Evolutionary conservation across 2,113 vertebrate genomes (phyloP), one percentile per base, ranked within the genome.

Genomic region (Semicossyphus pulcher): DNA sequence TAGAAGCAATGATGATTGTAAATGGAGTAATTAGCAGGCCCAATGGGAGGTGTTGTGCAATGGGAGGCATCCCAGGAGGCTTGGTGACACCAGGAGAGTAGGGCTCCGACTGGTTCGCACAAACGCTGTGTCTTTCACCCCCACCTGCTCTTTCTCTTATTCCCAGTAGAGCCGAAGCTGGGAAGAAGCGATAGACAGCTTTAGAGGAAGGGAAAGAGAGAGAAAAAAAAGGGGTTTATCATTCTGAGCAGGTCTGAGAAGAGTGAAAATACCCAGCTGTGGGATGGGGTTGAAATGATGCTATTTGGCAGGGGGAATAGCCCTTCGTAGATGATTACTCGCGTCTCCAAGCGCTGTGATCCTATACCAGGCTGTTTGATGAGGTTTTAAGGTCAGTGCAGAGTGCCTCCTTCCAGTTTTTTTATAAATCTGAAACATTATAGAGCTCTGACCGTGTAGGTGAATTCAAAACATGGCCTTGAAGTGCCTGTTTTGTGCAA

Each of bases 21-120:
- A 92, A 92, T 95, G 93, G 91, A 93, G 89, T 93, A 94, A 96
- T 97, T 96, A 95, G 93, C 84, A 72, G 84, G 68, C 91, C 93
- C 94, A 70, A 41, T 91, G 94, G 94, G 94, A 94, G 91, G 86
- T 79, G 77, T 84, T 76, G 67, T 67, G 90, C 90, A 92, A 92
- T 89, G 87, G 91, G 83, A 74, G 76, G 82, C 42, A 57, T 88
- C 85, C 78, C 81, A 28, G 77, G 85, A 87, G 86, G 64, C 74
- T 36, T 37, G 64, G 65, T 71, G 62, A 84, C 84, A 73, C 56
- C 23, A 68, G 12, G 45, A 64, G 37, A 23, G 29, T 64, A 49
- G 66, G 64, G 64, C 68, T 34, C 63, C 36, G 58, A 70, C 69
- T 70, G 62, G 63, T 72, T 86, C 0, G 20, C 67, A 56, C 66